Base-by-base conservation (phyloP, 2,888 invertebrate species). In the Gonocerus acuteangulatus region DNA sequence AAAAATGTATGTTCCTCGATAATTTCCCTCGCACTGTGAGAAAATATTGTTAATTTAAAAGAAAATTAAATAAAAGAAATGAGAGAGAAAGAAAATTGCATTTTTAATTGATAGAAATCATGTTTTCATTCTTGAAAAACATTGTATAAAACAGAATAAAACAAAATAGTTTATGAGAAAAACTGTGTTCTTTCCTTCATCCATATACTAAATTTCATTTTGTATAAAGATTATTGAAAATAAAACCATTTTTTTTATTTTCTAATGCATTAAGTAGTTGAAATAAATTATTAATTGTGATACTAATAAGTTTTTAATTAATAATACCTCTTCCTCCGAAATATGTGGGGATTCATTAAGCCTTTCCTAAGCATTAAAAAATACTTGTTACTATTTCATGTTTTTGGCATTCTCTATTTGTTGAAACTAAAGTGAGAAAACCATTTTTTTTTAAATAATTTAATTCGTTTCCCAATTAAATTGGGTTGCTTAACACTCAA, bases 61-160 rank as follows among this genome's bases (percentile, higher is more conserved):
- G 22, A 48, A 34, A 48, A 45, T 47, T 32, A 57, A 57, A n/a
- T n/a, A n/a, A n/a, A n/a, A n/a, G n/a, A 57, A 54, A 44, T 39
- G n/a, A n/a, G n/a, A 39, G n/a, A 47, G 32, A 48, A 7, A 48
- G 32, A 44, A 57, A 48, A 36, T 36, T 47, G 34, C 57, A 47
- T 57, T 57, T 57, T 57, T 36, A 57, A 45, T 44, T 18, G 39
- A 45, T 47, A 57, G 45, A 57, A 34, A 44, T 57, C 27, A 27
- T 57, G 57, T 57, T 57, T 57, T 57, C 47, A 47, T 16, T 47
- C 57, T 57, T 56, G 22, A 45, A 56, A 45, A 66, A 67, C 66
- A 69, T 68, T 70, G 70, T 70, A 67, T 65, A 69, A 69, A 69
- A 68, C 67, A 68, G 69, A 70, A 68, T 70, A 70, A 70, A 70